Conservation (phyloP, 2,113 vertebrate species). For the Empidonax traillii region DNA sequence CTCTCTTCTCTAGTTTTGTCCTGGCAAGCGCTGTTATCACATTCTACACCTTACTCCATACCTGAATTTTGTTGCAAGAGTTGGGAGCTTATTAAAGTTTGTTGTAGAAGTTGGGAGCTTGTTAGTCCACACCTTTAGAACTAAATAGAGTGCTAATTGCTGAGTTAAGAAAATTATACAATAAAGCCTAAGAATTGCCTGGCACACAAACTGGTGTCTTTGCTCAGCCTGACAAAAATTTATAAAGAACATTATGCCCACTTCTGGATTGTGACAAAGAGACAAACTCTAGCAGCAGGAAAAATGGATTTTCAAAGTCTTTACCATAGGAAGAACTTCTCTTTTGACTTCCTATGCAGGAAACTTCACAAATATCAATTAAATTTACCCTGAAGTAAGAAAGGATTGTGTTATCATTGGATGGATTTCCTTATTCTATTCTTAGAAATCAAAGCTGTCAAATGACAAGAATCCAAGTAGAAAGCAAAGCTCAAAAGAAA, state of each 20-base stretch:
- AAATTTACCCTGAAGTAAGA: background rate
- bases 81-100: background rate
- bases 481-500: background rate
- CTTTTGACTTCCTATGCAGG: background rate
- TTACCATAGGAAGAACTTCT: background rate
- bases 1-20: background rate
- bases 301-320: background rate
- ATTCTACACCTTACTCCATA: background rate
- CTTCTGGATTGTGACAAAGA: background rate
- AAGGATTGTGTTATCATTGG: background rate
- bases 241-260: background rate
- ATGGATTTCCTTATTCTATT: background rate
- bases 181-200: background rate
- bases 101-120: background rate
- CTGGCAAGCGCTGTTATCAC: background rate
- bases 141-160: background rate
- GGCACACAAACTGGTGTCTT: background rate
- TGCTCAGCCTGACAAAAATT: background rate
- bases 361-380: background rate
- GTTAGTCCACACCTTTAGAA: background rate
- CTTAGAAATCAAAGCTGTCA: background rate
- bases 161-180: background rate
- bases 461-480: background rate
- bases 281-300: background rate
- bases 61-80: rapidly evolving